Percentiles rank a stretch among this genome's conserved stretches.
Evolutionary conservation across 1,140 invertebrate species (phyloP).

Genomic region (Papilio polytes): DNA sequence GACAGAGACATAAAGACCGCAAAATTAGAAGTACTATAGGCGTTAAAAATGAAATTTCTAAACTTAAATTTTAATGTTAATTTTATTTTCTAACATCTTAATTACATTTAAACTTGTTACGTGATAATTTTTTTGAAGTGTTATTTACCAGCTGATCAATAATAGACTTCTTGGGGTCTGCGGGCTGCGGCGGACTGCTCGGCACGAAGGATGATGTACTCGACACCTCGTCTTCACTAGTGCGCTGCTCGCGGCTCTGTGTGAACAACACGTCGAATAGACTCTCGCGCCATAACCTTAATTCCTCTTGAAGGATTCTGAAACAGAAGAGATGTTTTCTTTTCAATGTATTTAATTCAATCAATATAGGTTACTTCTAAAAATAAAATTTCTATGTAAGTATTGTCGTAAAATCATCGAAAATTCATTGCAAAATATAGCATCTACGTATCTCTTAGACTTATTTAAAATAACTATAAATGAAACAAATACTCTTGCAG

Average conservation of each 20-base stretch:
- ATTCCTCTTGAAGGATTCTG: constrained; percentile 55
- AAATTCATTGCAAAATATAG: no score
- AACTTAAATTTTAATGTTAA: no score
- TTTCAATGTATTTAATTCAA: no score
- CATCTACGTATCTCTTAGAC: not conserved
- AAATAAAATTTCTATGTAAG: no score
- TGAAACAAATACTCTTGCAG: constrained; percentile 57
- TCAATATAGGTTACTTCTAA: no score
- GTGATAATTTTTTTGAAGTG: not conserved
- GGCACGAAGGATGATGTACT: constrained; percentile 20
- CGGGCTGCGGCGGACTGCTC: constrained; percentile 54
- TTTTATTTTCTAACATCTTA: no score
- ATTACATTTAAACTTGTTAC: not conserved
- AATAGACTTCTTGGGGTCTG: constrained; percentile 54
- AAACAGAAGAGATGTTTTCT: not conserved
- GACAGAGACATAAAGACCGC: no score
- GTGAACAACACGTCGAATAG: constrained; percentile 48
- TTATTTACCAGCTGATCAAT: constrained; percentile 63
- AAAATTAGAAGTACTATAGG: no score
- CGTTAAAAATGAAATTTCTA: no score
- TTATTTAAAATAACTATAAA: constrained; percentile 32
- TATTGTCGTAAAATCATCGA: no score
- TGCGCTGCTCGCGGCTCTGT: constrained; percentile 23
- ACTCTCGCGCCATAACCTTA: constrained; percentile 59
- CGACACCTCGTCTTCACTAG: constrained; percentile 3